Percentiles rank a stretch among this genome's conserved stretches.
phyloP scores from a whole-genome alignment of 1,140 invertebrate genomes.

The Brachionus plicatilis region DNA sequence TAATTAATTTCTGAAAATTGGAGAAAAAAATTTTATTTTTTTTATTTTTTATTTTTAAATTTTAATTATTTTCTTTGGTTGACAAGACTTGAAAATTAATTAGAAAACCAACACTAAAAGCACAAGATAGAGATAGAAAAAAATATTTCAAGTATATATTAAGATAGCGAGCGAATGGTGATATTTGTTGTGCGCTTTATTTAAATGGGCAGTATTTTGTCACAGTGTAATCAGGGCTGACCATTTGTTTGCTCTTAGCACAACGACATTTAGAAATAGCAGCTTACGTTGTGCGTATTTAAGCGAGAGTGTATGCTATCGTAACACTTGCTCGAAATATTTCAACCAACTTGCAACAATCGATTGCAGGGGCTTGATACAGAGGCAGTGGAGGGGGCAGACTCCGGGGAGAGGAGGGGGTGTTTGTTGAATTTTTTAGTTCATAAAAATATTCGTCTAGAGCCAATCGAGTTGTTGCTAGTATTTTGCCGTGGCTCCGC shows the following conservation, averaged over 20 bases:
- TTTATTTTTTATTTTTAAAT: neutral
- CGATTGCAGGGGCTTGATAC: neutral
- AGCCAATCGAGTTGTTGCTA: neutral
- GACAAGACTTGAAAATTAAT: neutral
- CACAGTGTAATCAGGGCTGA: neutral
- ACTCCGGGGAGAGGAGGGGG: neutral
- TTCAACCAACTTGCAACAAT: neutral
- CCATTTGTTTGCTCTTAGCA: neutral
- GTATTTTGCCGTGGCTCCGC: neutral
- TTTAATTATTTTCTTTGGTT: neutral
- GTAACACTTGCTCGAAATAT: constrained; percentile 18
- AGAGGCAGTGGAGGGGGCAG: neutral
- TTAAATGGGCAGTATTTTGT: neutral
- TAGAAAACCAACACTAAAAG: neutral
- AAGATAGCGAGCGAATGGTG: neutral
- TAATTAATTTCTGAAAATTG: neutral
- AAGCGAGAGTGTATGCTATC: neutral
- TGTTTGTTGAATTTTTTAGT: neutral
- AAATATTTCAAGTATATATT: neutral
- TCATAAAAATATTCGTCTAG: neutral
- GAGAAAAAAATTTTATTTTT: neutral
- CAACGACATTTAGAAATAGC: neutral
- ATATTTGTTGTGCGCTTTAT: neutral
- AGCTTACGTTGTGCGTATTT: neutral
- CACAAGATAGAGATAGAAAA: neutral